Conservation (phyloP, 2,797 vertebrate genomes). For the Dendrocincla fuliginosa region DNA sequence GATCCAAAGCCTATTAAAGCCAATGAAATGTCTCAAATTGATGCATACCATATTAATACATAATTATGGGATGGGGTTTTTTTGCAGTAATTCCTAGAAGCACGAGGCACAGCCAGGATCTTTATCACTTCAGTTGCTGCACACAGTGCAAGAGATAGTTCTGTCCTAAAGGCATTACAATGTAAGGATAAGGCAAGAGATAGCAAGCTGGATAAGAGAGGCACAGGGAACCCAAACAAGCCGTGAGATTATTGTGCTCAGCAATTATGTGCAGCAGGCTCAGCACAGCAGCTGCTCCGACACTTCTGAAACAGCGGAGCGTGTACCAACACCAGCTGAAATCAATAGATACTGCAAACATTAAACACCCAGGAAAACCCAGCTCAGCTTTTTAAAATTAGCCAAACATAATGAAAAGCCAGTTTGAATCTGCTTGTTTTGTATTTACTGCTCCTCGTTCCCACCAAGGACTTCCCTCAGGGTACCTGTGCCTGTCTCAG, state of each 20-base stretch:
- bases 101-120: not conserved
- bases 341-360: not conserved
- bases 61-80: not conserved
- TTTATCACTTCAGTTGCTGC: not conserved
- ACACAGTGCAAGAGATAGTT: not conserved
- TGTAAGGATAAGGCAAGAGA: not conserved
- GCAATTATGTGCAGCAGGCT: not conserved
- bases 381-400: slow-evolving; percentile 14
- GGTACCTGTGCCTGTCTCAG: accelerated
- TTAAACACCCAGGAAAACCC: slow-evolving; percentile 29
- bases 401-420: not conserved
- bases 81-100: not conserved
- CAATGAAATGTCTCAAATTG: slow-evolving; percentile 25
- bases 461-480: not conserved
- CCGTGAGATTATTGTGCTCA: not conserved
- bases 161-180: not conserved
- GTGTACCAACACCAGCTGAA: not conserved
- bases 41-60: slow-evolving; percentile 39
- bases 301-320: not conserved
- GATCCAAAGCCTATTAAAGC: slow-evolving; percentile 35
- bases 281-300: not conserved
- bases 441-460: not conserved
- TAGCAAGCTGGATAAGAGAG: not conserved
- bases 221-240: not conserved
- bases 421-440: not conserved